phyloP scores from a whole-genome alignment of 2,888 invertebrate genomes.

The Leucoptera coffeella region DNA sequence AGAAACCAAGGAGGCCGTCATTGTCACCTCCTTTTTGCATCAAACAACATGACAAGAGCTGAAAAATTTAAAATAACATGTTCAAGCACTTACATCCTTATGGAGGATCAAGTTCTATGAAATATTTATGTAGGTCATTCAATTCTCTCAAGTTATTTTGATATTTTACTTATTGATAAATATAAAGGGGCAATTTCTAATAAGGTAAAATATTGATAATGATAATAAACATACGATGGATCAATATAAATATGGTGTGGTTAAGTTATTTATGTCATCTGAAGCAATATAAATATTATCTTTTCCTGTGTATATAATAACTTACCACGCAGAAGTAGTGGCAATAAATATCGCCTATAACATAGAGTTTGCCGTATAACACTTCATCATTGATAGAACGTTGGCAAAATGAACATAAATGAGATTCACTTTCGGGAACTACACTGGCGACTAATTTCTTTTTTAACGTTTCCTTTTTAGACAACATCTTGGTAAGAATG shows the following conservation, averaged over 20 bases:
- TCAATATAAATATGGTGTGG: no score
- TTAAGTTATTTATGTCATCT: no score
- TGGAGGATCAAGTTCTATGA: no score
- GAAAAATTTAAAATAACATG: slow-evolving; percentile 10
- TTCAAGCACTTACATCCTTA: not conserved
- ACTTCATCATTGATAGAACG: slow-evolving; percentile 42
- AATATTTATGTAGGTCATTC: no score
- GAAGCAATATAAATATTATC: not conserved
- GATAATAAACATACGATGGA: no score
- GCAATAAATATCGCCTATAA: slow-evolving; percentile 49
- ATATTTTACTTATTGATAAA: no score
- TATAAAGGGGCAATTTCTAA: no score
- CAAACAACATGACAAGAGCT: slow-evolving; percentile 67
- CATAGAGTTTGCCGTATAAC: slow-evolving; percentile 50
- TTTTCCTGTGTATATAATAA: slow-evolving; percentile 7
- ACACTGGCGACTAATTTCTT: slow-evolving; percentile 17
- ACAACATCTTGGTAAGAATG: slow-evolving; percentile 9
- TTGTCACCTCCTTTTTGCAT: slow-evolving; percentile 61
- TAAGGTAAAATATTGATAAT: no score
- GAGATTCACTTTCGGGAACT: slow-evolving; percentile 13
- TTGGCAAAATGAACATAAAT: slow-evolving; percentile 49
- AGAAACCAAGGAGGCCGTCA: slow-evolving; percentile 70
- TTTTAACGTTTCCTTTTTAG: slow-evolving; percentile 7
- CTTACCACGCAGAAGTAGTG: slow-evolving; percentile 75
- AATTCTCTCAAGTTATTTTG: no score